Evolutionary conservation across 2,888 invertebrate genomes (phyloP).

Genomic region (Carpatolechia fugitivella): DNA sequence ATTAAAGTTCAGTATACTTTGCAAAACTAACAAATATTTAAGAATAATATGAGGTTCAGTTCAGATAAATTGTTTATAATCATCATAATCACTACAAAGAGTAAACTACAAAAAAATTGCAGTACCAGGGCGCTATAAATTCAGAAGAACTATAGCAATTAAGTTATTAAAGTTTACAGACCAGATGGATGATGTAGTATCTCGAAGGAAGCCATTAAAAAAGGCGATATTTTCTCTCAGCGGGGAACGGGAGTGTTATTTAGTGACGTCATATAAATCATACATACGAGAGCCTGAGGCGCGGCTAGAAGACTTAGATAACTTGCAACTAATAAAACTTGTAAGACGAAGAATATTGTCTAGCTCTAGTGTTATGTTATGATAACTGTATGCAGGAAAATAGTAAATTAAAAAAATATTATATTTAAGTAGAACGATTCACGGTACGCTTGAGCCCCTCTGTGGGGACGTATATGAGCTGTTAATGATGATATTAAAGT

Average conservation of each 20-base stretch:
- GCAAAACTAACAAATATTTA: no score
- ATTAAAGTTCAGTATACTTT: no score
- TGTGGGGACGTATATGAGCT: no score
- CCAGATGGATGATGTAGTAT: constrained; percentile 27
- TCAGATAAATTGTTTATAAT: no score
- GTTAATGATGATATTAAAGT: no score
- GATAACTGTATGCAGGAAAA: no score
- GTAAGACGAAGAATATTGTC: neutral
- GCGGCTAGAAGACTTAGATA: constrained; percentile 3
- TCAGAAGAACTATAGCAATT: constrained; percentile 25
- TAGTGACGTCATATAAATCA: constrained; percentile 39
- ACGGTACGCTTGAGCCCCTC: no score
- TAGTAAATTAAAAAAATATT: no score
- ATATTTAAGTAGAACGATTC: no score
- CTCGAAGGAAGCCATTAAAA: constrained; percentile 33
- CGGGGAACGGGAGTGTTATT: constrained; percentile 35
- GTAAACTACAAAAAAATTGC: neutral
- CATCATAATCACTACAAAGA: no score
- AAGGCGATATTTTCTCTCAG: constrained; percentile 37
- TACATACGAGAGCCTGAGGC: constrained; percentile 16
- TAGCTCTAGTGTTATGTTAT: neutral
- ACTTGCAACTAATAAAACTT: constrained; percentile 10
- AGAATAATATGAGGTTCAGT: no score
- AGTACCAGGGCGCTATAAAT: constrained; percentile 3
- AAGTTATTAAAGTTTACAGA: constrained; percentile 29